Base-by-base conservation (phyloP, 2,797 vertebrate species). In the Karalla daura region DNA sequence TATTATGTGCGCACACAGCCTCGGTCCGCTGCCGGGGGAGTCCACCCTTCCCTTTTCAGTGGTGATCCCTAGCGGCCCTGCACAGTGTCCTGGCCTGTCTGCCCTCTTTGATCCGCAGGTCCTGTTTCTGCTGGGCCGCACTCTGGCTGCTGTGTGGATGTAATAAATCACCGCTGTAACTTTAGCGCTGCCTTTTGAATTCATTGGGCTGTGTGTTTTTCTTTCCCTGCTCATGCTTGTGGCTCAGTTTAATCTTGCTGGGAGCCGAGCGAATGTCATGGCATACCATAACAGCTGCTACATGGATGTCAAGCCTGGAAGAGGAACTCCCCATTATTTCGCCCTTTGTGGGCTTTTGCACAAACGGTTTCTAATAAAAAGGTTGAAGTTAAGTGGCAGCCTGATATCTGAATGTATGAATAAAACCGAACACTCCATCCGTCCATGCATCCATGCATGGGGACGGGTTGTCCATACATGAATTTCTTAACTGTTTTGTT, bases 51-150 rank as follows among this genome's bases (percentile, higher is more conserved):
- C 68, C 39, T 61, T 2, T 17, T 40, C 27, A 32, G 25, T 23
- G 21, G 35, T 52, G 47, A 32, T 24, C 50, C 17, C 28, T 49
- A 17, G 25, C 32, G 54, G 28, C 20, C 52, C 44, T 52, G 33
- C 7, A 32, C 41, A 43, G 35, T 41, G 49, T 55, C 51, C 58
- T 40, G 28, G 15, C 7, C 36, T 10, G 3, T 41, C 3, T 4
- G 25, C 5, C 14, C 2, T 4, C 62, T 74, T 70, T 81, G 65
- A 67, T 74, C 61, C 47, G 8, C 51, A 40, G 43, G 36, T 72
- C 74, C 28, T 66, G 10, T 10, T 66, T 53, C 65, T 47, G 52
- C 24, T 18, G 30, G 33, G 35, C 8, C 24, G 25, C 13, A 30
- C 11, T 9, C 9, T 6, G 6, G 17, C 60, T 14, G 41, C 7